Evolutionary conservation across 2,113 vertebrate genomes (phyloP), one percentile per base, ranked within the genome.

Genomic region (Chascanopsetta lugubris): DNA sequence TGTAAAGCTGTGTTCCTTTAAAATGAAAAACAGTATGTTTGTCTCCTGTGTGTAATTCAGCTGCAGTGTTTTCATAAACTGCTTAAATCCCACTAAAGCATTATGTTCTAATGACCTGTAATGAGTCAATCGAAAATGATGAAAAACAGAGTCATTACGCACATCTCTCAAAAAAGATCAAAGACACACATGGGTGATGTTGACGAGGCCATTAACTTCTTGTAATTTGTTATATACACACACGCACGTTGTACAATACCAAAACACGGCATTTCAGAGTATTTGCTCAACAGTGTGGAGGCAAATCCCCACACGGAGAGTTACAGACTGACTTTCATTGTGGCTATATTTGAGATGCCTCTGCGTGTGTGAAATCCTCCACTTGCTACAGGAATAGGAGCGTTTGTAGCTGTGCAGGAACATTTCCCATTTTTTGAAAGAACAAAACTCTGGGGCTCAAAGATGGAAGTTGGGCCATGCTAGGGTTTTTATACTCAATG

Each of bases 51-150:
- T 47, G 32, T 46, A 61, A 71, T 57, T 36, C 26, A 57, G 30
- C 65, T 32, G 43, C 8, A 40, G 49, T 32, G 48, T 40, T 69
- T 21, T 77, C 66, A 67, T 72, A 64, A 43, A 58, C 42, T n/a
- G n/a, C n/a, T n/a, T n/a, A n/a, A n/a, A n/a, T n/a, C n/a, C n/a
- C n/a, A n/a, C n/a, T 32, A 9, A 8, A 57, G 40, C 15, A 24
- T 61, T 47, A 38, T 43, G 42, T 46, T 58, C 47, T 62, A 61
- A 68, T 72, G 67, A 62, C 56, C 49, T 47, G 29, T 61, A 83
- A 83, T 69, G 38, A 50, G 32, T 59, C 50, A 53, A 72, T 81
- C 42, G n/a, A 30, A 59, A 54, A 61, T 72, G 67, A 75, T 69
- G 64, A 77, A 75, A 62, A 18, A 65, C 38, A 51, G 8, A 24